Conservation (phyloP, 2,113 vertebrate species). For the Bos taurus region ARS-UCD2.0 NC_037328.1:30633501-30634000, state of each 20-base stretch:
- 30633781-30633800: neutral
- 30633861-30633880: neutral
- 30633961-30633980: neutral
- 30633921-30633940: neutral
- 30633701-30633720: neutral
- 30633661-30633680: neutral
- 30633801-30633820: neutral
- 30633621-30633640: neutral
- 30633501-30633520: neutral
- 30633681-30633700: neutral
- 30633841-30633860: neutral
- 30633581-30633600: neutral
- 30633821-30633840: neutral
- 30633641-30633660: neutral
- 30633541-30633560: neutral
- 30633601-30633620: neutral
- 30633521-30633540: neutral
- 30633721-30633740: neutral
- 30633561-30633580: neutral
- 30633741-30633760: neutral
- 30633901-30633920: neutral
- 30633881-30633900: neutral
- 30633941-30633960: neutral
- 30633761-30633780: neutral
- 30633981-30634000: neutral